phyloP scores from a whole-genome alignment of 2,797 vertebrate species.

The Spheniscus humboldti region DNA sequence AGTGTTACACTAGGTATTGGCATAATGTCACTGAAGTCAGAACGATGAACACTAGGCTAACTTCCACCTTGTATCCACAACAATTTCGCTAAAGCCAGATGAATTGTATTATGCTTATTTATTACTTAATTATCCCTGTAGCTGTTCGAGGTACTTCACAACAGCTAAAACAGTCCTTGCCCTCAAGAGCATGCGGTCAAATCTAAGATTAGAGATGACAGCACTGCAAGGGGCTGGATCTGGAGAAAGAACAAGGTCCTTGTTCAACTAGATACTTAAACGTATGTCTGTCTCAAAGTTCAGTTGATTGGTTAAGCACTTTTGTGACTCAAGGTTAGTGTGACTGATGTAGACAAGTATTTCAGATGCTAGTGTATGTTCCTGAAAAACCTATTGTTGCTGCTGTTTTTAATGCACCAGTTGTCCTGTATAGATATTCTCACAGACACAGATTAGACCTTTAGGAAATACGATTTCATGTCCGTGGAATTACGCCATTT shows the following conservation, averaged over 20 bases:
- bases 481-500: background rate
- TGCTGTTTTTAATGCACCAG: background rate
- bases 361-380: background rate
- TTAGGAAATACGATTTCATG: background rate
- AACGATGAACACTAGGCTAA: background rate
- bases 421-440: background rate
- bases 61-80: background rate
- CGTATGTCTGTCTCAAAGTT: background rate
- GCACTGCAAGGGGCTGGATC: background rate
- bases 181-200: background rate
- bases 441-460: background rate
- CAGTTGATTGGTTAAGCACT: background rate
- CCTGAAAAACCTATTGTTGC: background rate
- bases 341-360: background rate
- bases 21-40: background rate
- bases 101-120: constrained; percentile 10
- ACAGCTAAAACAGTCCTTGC: constrained; percentile 17
- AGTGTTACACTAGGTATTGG: background rate
- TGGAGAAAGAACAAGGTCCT: background rate
- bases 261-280: background rate
- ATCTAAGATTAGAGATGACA: constrained; percentile 50
- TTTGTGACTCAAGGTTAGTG: background rate
- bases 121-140: constrained; percentile 30
- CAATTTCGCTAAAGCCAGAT: background rate
- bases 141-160: constrained; percentile 18